A percentile compares a stretch with the other conserved stretches of the same genome.
Conservation (phyloP, 2,797 vertebrate species). For the Mallotus villosus region DNA sequence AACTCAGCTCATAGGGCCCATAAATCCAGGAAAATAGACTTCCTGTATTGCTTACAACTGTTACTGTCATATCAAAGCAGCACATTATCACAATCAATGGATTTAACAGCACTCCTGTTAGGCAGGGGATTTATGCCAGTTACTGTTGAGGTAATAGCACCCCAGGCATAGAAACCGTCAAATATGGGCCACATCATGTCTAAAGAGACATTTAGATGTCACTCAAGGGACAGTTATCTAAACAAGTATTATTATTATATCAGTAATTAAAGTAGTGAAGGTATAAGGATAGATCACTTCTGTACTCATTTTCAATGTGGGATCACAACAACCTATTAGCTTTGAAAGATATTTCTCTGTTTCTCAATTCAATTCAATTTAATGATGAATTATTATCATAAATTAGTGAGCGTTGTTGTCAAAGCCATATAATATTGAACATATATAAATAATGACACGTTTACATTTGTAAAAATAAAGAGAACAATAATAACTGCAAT, state of each 20-base stretch:
- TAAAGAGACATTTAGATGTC: neutral
- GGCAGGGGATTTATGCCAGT: slow-evolving; percentile 81
- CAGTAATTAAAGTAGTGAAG: no score
- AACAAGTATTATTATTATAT: neutral
- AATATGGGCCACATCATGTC: neutral
- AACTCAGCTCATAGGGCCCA: slow-evolving; percentile 73
- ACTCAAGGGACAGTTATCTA: neutral
- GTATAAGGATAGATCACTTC: no score
- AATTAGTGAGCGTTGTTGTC: no score
- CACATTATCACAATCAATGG: slow-evolving; percentile 83
- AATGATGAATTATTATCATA: no score
- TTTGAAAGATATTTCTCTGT: no score
- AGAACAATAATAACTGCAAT: no score
- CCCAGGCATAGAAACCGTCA: neutral
- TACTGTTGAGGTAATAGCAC: slow-evolving; percentile 66
- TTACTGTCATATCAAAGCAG: slow-evolving; percentile 84
- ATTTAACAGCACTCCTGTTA: slow-evolving; percentile 83
- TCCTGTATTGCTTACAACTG: slow-evolving; percentile 75
- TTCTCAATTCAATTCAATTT: no score
- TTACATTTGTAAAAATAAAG: no score
- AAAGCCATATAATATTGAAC: no score
- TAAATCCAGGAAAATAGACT: slow-evolving; percentile 77
- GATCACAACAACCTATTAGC: no score
- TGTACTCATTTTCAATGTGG: no score
- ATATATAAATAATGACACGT: no score